Evolutionary conservation across 2,888 invertebrate genomes (phyloP), one percentile per base, ranked within the genome.

Genomic region (Phymatocera aterrima): DNA sequence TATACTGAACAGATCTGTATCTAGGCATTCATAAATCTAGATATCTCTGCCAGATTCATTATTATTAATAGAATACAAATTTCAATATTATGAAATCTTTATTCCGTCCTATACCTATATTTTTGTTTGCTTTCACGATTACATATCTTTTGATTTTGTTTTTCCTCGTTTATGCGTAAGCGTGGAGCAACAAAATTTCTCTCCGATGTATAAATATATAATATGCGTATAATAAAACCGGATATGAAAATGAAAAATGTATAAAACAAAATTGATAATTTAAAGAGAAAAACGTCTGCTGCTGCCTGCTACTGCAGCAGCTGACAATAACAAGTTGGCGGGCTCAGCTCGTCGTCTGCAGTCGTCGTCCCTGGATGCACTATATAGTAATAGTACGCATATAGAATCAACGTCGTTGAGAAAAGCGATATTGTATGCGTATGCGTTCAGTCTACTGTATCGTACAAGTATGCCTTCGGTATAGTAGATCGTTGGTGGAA

Each of bases 321-420:
- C 37, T 64, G 28, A 57, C 21, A n/a, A n/a, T n/a, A n/a, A n/a
- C 68, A 21, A 68, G 46, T 68, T 68, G 68, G 68, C 24, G 68
- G 68, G 37, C 15, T 61, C 61, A 18, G n/a, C n/a, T n/a, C n/a
- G n/a, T n/a, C n/a, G n/a, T 46, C 40, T 43, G 21, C 43, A n/a
- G 40, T 24, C 43, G 46, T 68, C 43, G 68, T 68, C 46, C 68
- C 68, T 68, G 68, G 68, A n/a, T n/a, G n/a, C n/a, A n/a, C n/a
- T n/a, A n/a, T n/a, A n/a, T n/a, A n/a, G 37, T 37, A 18, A 28
- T 10, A 37, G 37, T 48, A 72, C 72, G 72, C 51, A 72, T 72
- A 72, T 72, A 72, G 54, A 72, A 51, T 34, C 5, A 72, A 34
- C 72, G 21, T 51, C 54, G 72, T 72, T 54, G 72, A 54, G 54